phyloP scores from a whole-genome alignment of 92 coral and sea anemone species.

The Zoanthus gigantus region DNA sequence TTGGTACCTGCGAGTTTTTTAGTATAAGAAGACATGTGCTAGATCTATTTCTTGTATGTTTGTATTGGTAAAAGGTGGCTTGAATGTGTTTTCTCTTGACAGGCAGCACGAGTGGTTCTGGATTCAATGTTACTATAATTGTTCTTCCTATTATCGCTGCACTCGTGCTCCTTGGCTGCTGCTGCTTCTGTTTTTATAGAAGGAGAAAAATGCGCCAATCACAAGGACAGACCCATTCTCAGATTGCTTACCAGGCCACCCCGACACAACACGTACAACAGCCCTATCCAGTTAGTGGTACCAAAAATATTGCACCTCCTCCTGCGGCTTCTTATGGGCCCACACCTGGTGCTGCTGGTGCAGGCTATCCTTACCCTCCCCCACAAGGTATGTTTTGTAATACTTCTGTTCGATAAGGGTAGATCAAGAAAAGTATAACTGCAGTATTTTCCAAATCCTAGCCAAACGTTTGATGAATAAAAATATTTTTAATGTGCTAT shows the following conservation, averaged over 20 bases:
- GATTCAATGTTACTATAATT: neutral
- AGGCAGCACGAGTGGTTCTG: neutral
- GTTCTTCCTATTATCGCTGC: slow-evolving; percentile 12
- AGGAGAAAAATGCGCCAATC: neutral
- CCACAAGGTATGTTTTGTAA: slow-evolving; percentile 27
- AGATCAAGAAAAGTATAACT: no score
- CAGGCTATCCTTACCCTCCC: slow-evolving; percentile 43
- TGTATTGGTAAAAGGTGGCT: no score
- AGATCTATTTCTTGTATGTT: no score
- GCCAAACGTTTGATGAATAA: no score
- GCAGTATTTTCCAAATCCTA: no score
- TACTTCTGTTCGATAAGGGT: neutral
- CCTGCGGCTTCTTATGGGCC: slow-evolving; percentile 40
- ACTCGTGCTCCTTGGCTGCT: slow-evolving; percentile 11
- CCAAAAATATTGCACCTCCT: slow-evolving; percentile 28
- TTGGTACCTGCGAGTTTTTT: no score
- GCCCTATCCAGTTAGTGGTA: slow-evolving; percentile 36
- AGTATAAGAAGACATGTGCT: no score
- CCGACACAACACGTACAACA: slow-evolving; percentile 1
- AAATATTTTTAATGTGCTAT: no score
- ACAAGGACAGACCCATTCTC: neutral
- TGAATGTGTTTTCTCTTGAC: no score
- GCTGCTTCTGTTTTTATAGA: slow-evolving; percentile 11
- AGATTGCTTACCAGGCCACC: slow-evolving; percentile 22
- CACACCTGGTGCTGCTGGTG: slow-evolving; percentile 31